Evolutionary conservation across 2,797 vertebrate species (phyloP), one percentile per base, ranked within the genome.

Genomic region (Pristis pectinata): DNA sequence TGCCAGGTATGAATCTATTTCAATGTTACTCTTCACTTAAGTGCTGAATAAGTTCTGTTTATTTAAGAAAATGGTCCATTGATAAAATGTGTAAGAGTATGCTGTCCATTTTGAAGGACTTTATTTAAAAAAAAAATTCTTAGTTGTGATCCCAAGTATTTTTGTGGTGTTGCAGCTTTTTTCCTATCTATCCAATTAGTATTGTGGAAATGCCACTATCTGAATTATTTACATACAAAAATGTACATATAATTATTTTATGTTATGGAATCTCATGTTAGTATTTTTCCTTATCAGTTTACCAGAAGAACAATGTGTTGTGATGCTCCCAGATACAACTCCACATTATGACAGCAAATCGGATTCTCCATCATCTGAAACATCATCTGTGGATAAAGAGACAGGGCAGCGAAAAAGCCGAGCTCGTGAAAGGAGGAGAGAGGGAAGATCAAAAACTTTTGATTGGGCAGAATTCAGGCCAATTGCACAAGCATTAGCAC

Each of bases 381-480:
- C 97, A 17, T 97, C 97, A 0, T 97, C 97, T 0, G 96, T 95
- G n/a, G 98, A 97, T 94, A 97, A 96, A 94, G 97, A 98, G 89
- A 95, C 85, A 94, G 96, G 96, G 3, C 85, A 96, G 94, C 95
- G 96, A 76, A 98, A 97, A 96, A 98, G 98, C 95, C 95, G 98
- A 17, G 97, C 96, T 0, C 96, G 97, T 0, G 97, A 98, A 53
- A 97, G 98, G 6, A 95, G 97, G 61, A 96, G 97, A 56, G 97
- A 98, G 93, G 98, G 97, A 17, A 97, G 98, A 44, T 98, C 97
- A 0, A 98, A 98, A 96, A 98, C 98, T 0, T 98, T 98, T 0
- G 98, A 98, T 96, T 98, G 98, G 97, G 97, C 98, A 0, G 98
- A 97, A 96, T 98, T 98, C 96, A 96, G 97, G 37, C 97, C 98